Conservation (phyloP, 2,797 vertebrate genomes). For the Clarias platycephalus region DNA sequence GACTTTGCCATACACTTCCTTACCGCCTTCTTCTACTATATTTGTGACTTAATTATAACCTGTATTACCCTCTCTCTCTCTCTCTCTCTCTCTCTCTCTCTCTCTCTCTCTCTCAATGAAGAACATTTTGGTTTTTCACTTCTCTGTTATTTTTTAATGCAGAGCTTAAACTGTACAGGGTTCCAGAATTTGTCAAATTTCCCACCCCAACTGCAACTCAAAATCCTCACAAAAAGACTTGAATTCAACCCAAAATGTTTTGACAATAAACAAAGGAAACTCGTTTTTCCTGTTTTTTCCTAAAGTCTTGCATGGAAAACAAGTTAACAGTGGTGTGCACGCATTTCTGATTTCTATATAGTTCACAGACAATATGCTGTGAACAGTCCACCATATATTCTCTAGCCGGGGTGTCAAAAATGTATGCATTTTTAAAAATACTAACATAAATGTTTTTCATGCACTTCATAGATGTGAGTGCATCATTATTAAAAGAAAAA, state of each 20-base stretch:
- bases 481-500: neutral
- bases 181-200: neutral
- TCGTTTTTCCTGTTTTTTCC: neutral
- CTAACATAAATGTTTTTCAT: neutral
- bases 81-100: slow-evolving; percentile 1
- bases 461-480: neutral
- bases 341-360: neutral
- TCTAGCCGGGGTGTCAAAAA: neutral
- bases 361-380: neutral
- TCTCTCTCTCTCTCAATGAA: neutral
- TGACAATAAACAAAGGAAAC: neutral
- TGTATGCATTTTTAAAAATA: neutral
- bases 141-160: neutral
- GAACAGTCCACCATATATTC: neutral
- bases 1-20: neutral
- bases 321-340: neutral
- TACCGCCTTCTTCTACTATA: neutral
- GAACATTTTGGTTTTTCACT: neutral
- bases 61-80: neutral
- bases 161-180: neutral
- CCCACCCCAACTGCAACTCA: neutral
- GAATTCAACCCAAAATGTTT: neutral
- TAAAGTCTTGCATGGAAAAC: neutral
- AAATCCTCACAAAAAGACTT: neutral
- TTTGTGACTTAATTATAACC: slow-evolving; percentile 20